Base-by-base conservation (phyloP, 2,888 invertebrate species). In the Cetonia aurata region DNA sequence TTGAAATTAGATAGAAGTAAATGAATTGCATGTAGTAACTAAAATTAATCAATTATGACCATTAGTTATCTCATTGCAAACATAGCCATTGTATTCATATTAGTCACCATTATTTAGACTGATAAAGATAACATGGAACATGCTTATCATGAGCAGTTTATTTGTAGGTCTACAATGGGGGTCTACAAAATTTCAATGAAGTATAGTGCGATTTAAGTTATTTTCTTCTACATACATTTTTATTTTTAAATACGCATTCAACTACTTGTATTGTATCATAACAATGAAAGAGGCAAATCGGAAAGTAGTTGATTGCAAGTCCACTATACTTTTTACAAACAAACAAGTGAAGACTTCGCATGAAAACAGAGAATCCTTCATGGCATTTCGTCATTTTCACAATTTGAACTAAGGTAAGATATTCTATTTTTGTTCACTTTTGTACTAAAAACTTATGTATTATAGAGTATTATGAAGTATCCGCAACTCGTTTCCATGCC, bases 401-500 rank as follows among this genome's bases (percentile, higher is more conserved):
- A 77, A 75, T 76, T 77, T 77, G 76, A 78, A 73, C 73, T 75
- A 80, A 79, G 79, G 71, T 69, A 56, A 15, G 56, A 25, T 59
- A 6, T n/a, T 57, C 8, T 6, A 8, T 41, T 37, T 37, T 37
- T 8, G 6, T 4, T 9, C 10, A 4, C 6, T 4, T n/a, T n/a
- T n/a, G n/a, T n/a, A n/a, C n/a, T n/a, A n/a, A 37, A 37, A 37
- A 37, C 2, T 1, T 9, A 9, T 25, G 15, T 52, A 31, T 67
- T 78, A 72, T 75, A 80, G 82, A 78, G 80, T 84, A 86, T 83
- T 83, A 89, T 89, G 89, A 88, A 88, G 88, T 88, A 88, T 86
- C 87, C 87, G 80, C 88, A 88, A 85, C 83, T 87, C 83, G 87
- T 88, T 83, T 87, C 88, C 80, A 87, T 88, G 85, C 88, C 88